A percentile compares a stretch with the other conserved stretches of the same genome.
Conservation (phyloP, 2,797 vertebrate species). For the Mormyrops boulengeri region DNA sequence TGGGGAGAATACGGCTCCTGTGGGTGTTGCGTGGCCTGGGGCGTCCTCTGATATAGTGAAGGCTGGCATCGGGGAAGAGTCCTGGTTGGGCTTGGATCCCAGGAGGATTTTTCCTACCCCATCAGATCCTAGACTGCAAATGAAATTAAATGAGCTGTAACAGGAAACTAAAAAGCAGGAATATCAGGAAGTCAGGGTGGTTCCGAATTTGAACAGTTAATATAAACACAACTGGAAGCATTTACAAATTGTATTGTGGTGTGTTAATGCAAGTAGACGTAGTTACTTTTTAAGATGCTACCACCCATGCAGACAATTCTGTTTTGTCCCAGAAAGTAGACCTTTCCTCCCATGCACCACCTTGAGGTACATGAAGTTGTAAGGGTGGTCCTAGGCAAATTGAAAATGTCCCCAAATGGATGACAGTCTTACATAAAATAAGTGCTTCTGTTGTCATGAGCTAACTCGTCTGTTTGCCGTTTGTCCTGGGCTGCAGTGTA, state of each 20-base stretch:
- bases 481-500: not conserved
- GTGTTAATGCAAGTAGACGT: not conserved
- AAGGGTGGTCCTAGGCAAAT: not conserved
- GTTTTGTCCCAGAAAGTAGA: not conserved
- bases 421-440: not conserved
- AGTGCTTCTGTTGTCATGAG: not conserved
- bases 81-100: not conserved
- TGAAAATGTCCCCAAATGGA: not conserved
- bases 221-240: not conserved
- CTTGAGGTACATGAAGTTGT: not conserved
- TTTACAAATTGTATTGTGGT: not conserved
- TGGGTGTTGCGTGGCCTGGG: not conserved
- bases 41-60: not conserved
- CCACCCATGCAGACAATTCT: not conserved
- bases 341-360: not conserved
- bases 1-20: no score
- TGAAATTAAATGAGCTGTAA: not conserved
- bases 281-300: not conserved
- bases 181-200: not conserved
- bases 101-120: not conserved
- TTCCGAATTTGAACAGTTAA: not conserved
- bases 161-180: not conserved
- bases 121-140: not conserved
- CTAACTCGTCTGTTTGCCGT: not conserved
- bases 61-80: not conserved